Base-by-base conservation (phyloP, 2,113 vertebrate genomes). In the Myocastor coypus region DNA sequence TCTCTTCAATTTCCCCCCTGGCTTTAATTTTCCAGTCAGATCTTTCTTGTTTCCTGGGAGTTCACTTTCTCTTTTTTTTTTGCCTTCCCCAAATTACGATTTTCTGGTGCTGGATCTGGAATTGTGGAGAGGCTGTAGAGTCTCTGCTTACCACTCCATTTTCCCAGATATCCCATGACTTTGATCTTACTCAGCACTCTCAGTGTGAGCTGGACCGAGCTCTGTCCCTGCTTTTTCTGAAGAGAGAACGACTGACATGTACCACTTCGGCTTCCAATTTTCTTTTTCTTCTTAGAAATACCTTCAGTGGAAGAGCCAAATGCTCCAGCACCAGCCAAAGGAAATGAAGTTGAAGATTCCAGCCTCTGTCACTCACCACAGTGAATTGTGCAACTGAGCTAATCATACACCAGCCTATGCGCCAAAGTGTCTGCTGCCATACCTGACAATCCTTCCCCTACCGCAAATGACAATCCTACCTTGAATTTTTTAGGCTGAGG, bases 341-440 rank as follows among this genome's bases (percentile, higher is more conserved):
- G 66, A 94, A 92, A 94, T n/a, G 75, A 95, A 96, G 87, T 80
- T 85, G 52, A 95, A 95, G 89, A 96, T 92, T 63, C 30, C 22
- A 82, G 64, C 80, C 86, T 88, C 86, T 94, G 93, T 91, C 75
- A 69, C 71, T 97, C 82, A 83, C n/a, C 52, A 68, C 24, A 83
- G 66, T 83, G 78, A 73, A 42, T 69, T 96, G 91, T 88, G 20
- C 92, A 94, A 92, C 57, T 42, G 83, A 96, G 57, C 24, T 7
- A 32, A 91, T 63, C n/a, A 71, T 40, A 86, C 28, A 68, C 63
- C 37, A 71, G 73, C 52, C 63, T 83, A 57, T 55, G 52, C 55
- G 30, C 22, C 61, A 92, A 86, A 87, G 17, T 12, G 30, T 77
- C 75, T 86, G 46, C 32, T 34, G 75, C 81, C 17, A 20, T 75